Percentiles rank a stretch among this genome's conserved stretches.
phyloP scores from a whole-genome alignment of 1,140 invertebrate genomes.

The Adoxophyes honmai region DNA sequence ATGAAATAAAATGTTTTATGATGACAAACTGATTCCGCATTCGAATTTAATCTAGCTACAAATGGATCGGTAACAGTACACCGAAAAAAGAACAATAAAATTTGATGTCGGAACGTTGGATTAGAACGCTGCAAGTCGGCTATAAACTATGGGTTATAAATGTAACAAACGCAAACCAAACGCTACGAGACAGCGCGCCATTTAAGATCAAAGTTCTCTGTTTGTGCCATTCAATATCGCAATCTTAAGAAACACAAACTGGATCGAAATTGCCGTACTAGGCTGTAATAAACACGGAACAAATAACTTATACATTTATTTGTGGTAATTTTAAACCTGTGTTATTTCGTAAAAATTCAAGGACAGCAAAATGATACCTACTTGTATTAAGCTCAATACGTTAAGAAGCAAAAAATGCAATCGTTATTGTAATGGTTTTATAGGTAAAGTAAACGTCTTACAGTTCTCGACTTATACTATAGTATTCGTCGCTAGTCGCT shows the following conservation, averaged over 20 bases:
- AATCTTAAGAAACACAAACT: constrained; percentile 47
- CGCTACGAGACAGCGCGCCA: constrained; percentile 25
- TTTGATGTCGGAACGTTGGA: not conserved
- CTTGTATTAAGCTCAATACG: no score
- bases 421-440: no score
- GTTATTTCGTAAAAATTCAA: no score
- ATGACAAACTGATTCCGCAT: no score
- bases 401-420: no score
- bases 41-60: no score
- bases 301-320: constrained; percentile 12
- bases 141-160: constrained; percentile 14
- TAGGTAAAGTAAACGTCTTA: no score
- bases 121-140: not conserved
- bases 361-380: no score
- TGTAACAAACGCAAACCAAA: constrained; percentile 16
- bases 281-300: constrained; percentile 26
- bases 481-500: no score
- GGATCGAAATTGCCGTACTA: constrained; percentile 33
- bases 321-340: no score
- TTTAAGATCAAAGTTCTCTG: constrained; percentile 30
- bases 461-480: no score
- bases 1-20: not conserved
- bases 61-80: no score
- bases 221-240: constrained; percentile 34
- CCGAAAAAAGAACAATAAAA: not conserved